These are phyloP conservation scores for Eupsilia transversa DNA, from an alignment of 2,888 invertebrate species.

Conservation along the genomic window DNA sequence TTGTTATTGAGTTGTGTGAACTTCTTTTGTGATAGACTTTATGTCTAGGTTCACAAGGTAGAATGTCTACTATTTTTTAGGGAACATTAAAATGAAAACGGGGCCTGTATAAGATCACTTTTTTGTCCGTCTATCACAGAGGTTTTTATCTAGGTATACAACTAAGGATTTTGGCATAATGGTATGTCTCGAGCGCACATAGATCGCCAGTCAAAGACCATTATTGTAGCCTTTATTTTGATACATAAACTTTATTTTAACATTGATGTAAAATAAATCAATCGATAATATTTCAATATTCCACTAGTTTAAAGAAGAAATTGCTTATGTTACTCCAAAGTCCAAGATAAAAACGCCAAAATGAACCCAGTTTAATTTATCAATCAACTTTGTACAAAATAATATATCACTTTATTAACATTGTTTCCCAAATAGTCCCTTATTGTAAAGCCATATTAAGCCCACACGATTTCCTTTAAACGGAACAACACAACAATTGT, in stretches of 20 bases:
- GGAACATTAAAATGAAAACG: not conserved
- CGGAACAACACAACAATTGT: constrained; percentile 59
- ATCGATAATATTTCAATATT: not conserved
- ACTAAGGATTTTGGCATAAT: not conserved
- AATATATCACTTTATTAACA: constrained; percentile 1
- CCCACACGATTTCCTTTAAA: constrained; percentile 18
- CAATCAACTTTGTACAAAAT: not conserved
- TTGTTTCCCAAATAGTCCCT: not conserved
- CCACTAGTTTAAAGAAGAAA: not conserved
- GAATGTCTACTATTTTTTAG: not conserved
- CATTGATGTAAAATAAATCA: not conserved
- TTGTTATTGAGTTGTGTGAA: not conserved
- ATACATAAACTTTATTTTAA: not conserved
- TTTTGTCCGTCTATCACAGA: not conserved
- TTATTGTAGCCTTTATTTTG: too few species aligned
- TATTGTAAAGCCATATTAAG: constrained; percentile 8
- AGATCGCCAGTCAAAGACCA: not conserved
- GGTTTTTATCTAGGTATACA: not conserved
- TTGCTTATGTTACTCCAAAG: too few species aligned
- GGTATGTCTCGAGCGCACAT: not conserved
- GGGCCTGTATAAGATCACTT: not conserved
- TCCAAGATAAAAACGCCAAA: not conserved
- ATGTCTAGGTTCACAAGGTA: not conserved
- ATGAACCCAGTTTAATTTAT: not conserved
- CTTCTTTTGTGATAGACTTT: not conserved